Evolutionary conservation across 2,888 invertebrate genomes (phyloP).

Genomic region (Thereva nobilitata): DNA sequence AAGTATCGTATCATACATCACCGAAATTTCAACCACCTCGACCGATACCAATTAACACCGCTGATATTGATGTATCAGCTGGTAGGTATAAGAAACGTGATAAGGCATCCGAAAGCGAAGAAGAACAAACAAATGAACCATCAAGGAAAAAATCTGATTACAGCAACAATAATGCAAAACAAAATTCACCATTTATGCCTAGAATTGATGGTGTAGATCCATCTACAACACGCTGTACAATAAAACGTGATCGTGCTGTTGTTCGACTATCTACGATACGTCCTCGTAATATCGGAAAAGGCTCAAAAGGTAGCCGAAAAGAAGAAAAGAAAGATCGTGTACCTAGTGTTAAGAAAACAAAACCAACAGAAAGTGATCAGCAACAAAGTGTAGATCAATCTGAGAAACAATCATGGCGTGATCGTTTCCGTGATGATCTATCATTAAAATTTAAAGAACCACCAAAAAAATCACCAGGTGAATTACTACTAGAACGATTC

Average conservation of each 20-base stretch:
- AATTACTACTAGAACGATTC: conserved; percentile 76
- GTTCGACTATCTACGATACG: conserved; percentile 72
- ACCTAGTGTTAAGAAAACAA: conserved; percentile 43
- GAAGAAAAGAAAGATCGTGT: not conserved
- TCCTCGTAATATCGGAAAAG: conserved; percentile 23
- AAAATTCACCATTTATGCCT: conserved; percentile 57
- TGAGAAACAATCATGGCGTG: conserved; percentile 64
- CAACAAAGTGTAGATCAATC: conserved; percentile 60
- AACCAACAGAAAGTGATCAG: conserved; percentile 46
- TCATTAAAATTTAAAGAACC: conserved; percentile 47
- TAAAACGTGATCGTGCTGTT: conserved; percentile 73
- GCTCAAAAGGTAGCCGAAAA: conserved; percentile 39
- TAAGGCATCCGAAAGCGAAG: conserved; percentile 40
- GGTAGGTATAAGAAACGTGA: conserved; percentile 60
- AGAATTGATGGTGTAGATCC: conserved; percentile 60
- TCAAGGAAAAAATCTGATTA: not conserved
- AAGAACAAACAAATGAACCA: conserved; percentile 44
- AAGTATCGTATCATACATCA: conserved; percentile 59
- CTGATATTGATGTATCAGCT: conserved; percentile 82
- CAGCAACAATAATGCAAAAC: conserved; percentile 28
- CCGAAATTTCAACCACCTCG: conserved; percentile 61
- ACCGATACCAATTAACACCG: conserved; percentile 79
- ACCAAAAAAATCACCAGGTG: conserved; percentile 70
- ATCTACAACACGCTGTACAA: conserved; percentile 61
- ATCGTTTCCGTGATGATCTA: conserved; percentile 66